Conservation (phyloP, 2,888 invertebrate genomes). For the Apocheima hispidaria region DNA sequence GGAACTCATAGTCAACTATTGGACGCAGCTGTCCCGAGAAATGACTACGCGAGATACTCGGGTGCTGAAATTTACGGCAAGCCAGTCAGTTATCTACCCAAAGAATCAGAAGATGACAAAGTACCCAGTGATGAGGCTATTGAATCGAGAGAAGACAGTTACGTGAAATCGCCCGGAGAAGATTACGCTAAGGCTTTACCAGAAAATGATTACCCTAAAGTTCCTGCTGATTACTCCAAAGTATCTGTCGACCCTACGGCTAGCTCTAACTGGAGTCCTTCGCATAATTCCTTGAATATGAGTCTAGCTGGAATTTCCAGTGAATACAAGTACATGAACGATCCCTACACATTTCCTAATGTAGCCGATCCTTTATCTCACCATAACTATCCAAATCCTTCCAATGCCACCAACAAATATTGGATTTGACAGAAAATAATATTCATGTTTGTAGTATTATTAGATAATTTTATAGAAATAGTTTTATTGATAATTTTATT, state of each 20-base stretch:
- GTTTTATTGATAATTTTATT: constrained; percentile 58
- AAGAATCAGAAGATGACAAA: constrained; percentile 78
- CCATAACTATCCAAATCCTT: constrained; percentile 78
- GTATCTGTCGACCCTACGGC: constrained; percentile 79
- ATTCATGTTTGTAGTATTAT: constrained; percentile 40
- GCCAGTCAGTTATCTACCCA: constrained; percentile 77
- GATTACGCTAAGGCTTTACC: constrained; percentile 78
- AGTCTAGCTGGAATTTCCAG: constrained; percentile 77
- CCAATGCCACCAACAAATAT: constrained; percentile 78
- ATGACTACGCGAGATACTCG: constrained; percentile 79
- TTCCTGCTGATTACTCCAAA: constrained; percentile 82
- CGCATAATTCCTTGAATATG: constrained; percentile 81
- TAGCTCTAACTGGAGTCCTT: constrained; percentile 84
- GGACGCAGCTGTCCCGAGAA: constrained; percentile 80
- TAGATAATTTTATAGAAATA: constrained; percentile 36
- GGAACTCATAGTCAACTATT: constrained; percentile 82
- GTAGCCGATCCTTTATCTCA: constrained; percentile 77
- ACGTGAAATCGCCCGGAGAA: constrained; percentile 68
- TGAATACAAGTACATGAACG: constrained; percentile 83
- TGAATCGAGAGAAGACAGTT: constrained; percentile 76
- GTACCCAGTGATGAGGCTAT: constrained; percentile 73
- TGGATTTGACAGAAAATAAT: constrained; percentile 75
- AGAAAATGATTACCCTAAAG: constrained; percentile 85
- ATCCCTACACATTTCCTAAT: constrained; percentile 80
- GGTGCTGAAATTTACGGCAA: constrained; percentile 76